Percentiles rank a stretch among this genome's conserved stretches.
phyloP scores from a whole-genome alignment of 2,888 invertebrate species.

The Ceraclea dissimilis region DNA sequence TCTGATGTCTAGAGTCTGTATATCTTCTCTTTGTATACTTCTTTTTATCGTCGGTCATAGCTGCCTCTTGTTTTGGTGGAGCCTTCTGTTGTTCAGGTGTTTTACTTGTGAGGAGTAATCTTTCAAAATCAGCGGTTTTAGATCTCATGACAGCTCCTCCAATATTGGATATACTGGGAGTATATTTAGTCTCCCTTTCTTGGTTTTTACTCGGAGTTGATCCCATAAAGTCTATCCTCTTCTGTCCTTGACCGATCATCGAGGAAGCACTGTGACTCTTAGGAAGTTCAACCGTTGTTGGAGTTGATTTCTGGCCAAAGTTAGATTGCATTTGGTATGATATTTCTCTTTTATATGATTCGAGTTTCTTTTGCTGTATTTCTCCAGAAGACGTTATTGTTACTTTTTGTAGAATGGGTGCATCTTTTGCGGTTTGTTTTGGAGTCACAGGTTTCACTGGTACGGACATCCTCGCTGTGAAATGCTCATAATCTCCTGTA shows the following conservation, averaged over 20 bases:
- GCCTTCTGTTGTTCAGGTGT: constrained; percentile 39
- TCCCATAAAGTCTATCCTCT: constrained; percentile 27
- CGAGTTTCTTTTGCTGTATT: constrained; percentile 36
- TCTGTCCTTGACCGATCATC: constrained; percentile 24
- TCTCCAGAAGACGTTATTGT: constrained; percentile 56
- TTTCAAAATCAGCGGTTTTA: constrained; percentile 61
- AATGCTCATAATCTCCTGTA: constrained; percentile 31
- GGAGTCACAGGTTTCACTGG: constrained; percentile 31
- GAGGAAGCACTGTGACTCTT: constrained; percentile 27
- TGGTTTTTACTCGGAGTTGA: constrained; percentile 14
- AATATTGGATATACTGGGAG: constrained; percentile 46
- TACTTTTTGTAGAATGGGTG: constrained; percentile 47
- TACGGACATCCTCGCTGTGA: constrained; percentile 28
- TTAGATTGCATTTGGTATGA: constrained; percentile 22
- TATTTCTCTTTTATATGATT: constrained; percentile 24
- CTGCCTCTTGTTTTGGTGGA: constrained; percentile 33
- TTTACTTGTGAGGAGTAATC: constrained; percentile 45
- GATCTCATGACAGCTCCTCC: constrained; percentile 58
- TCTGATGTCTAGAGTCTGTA: constrained; percentile 53
- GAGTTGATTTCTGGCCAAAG: constrained; percentile 20
- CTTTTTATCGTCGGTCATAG: constrained; percentile 46
- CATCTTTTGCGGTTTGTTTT: constrained; percentile 25
- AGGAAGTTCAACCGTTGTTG: constrained; percentile 34
- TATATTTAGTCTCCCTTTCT: constrained; percentile 22
- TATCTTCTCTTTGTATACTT: constrained; percentile 54